These are phyloP conservation scores for Rhegmatorhina hoffmannsi DNA, from an alignment of 2,113 vertebrate genomes.

Conservation along the genomic window DNA sequence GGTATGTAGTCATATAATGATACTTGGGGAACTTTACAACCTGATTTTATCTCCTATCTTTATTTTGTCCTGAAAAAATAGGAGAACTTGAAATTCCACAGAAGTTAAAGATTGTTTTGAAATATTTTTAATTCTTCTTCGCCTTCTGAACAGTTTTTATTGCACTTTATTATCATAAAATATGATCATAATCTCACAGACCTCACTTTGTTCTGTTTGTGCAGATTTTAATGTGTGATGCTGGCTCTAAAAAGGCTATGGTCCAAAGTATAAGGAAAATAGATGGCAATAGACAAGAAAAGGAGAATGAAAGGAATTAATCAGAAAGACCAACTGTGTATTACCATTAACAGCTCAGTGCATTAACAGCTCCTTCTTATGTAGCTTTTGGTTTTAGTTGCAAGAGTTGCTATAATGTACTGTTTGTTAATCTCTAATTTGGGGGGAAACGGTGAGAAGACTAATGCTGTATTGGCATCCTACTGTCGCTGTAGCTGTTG, in stretches of 20 bases:
- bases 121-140: not conserved
- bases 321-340: not conserved
- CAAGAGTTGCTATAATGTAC: not conserved
- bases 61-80: not conserved
- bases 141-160: not conserved
- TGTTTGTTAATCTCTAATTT: not conserved
- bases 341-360: not conserved
- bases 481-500: not conserved
- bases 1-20: slow-evolving; percentile 41
- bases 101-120: not conserved
- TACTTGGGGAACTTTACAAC: not conserved
- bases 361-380: too few relatives aligned
- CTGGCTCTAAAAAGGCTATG: not conserved
- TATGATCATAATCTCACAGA: not conserved
- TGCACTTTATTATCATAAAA: not conserved
- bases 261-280: not conserved
- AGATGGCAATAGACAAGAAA: not conserved
- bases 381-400: not conserved
- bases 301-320: not conserved
- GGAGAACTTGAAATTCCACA: not conserved
- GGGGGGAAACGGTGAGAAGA: not conserved
- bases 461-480: not conserved
- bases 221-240: not conserved
- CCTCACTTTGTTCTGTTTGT: not conserved
- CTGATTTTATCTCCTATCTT: not conserved